Evolutionary conservation across 2,113 vertebrate species (phyloP).

Genomic region (Desmodus rotundus): DNA sequence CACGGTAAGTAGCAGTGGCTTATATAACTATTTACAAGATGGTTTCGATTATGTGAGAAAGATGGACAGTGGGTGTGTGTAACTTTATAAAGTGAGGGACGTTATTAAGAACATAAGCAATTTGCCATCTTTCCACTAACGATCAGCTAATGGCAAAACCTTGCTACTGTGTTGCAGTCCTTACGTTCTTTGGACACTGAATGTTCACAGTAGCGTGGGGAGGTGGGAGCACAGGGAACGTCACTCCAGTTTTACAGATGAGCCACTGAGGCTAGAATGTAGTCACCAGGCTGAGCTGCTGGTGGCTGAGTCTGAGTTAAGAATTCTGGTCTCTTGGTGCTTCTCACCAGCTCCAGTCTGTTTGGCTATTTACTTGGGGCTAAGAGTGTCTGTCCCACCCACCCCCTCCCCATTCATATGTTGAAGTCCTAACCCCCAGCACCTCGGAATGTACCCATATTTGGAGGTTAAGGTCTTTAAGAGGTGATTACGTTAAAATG

Average conservation of each 20-base stretch:
- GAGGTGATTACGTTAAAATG: background rate
- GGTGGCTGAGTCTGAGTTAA: background rate
- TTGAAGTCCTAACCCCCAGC: background rate
- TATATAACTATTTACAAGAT: background rate
- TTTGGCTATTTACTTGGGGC: background rate
- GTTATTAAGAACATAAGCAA: background rate
- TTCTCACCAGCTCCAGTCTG: background rate
- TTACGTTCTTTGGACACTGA: background rate
- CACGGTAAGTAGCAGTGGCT: background rate
- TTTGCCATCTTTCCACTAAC: background rate
- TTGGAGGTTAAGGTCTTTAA: background rate
- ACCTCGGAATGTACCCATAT: background rate
- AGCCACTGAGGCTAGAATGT: background rate
- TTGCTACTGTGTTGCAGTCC: rapidly evolving
- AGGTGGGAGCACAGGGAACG: background rate
- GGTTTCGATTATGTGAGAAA: background rate
- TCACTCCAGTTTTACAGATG: background rate
- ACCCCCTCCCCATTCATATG: background rate
- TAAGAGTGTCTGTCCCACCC: rapidly evolving
- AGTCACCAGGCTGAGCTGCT: background rate
- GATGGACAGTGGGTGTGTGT: too few relatives aligned
- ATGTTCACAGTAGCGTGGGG: background rate
- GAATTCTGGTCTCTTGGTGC: background rate
- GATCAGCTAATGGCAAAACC: background rate
- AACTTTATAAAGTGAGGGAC: background rate